Evolutionary conservation across 92 coral and sea anemone species (phyloP).

Genomic region (Desmophyllum pertusum): DNA sequence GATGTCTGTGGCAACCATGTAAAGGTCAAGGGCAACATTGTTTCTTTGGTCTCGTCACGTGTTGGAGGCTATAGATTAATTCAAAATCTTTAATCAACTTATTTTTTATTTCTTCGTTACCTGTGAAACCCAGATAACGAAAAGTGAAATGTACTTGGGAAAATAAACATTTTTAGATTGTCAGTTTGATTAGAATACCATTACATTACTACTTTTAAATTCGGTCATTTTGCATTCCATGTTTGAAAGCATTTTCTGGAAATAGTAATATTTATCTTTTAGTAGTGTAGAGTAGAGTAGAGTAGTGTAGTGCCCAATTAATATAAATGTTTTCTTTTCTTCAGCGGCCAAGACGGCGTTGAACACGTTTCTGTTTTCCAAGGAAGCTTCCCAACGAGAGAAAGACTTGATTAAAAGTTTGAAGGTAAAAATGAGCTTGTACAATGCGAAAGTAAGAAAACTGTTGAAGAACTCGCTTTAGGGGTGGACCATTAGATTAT

Average conservation of each 20-base stretch:
- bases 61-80: too few relatives aligned
- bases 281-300: too few relatives aligned
- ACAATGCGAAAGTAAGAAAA: not conserved
- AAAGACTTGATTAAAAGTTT: slow-evolving; percentile 96
- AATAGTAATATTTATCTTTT: not conserved
- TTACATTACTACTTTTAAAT: not conserved
- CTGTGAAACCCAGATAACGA: not conserved
- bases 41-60: too few relatives aligned
- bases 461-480: too few relatives aligned
- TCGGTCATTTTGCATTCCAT: not conserved
- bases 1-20: too few relatives aligned
- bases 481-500: too few relatives aligned
- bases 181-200: not conserved
- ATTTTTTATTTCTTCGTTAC: not conserved
- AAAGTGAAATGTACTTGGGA: not conserved
- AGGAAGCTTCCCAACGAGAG: slow-evolving; percentile 84
- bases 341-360: slow-evolving; percentile 95
- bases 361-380: slow-evolving; percentile 78
- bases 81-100: not conserved
- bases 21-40: too few relatives aligned
- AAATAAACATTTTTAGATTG: not conserved
- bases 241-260: not conserved
- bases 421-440: slow-evolving; percentile 62
- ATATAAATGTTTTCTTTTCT: not conserved
- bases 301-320: not conserved